Base-by-base conservation (phyloP, 2,113 vertebrate genomes). In the Pelusios castaneus region DNA sequence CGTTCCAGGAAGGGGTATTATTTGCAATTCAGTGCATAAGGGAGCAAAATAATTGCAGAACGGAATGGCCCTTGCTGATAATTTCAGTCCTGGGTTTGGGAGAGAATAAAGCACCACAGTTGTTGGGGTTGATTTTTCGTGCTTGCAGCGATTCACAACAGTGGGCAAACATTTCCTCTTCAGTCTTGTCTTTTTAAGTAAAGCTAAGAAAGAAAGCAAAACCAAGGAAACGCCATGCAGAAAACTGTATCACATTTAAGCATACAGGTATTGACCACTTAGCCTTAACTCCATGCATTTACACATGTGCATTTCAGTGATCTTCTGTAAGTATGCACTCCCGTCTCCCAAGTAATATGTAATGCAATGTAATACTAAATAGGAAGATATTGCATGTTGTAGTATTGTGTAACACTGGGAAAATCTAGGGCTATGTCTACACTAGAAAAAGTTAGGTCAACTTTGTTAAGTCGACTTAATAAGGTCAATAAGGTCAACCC, bases 1-100 rank as follows among this genome's bases (percentile, higher is more conserved):
- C 63, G 1, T 86, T 89, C 91, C 86, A 54, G 89, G 89, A 94
- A 82, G 1, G 77, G 95, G 76, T 85, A 52, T 43, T 82, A 94
- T 87, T 94, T 91, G 89, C 91, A 95, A 95, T 89, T 89, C 76
- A 47, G 85, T 79, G 91, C 91, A 89, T 89, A 84, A 91, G 86
- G 80, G 77, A 82, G 29, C 9, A 2, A 0, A 0, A 67, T 91
- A 93, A 93, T 93, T 93, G 91, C 58, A 21, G 93, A 91, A 83
- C 91, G 56, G 86, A 80, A 89, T 94, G 93, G 91, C 93, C 86
- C 89, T 87, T 79, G 58, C 83, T 92, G 63, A 84, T 80, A 87
- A 94, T 91, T 60, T 76, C 77, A 43, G 93, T 55, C 86, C 86
- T 56, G 80, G 76, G 84, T 94, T 73, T 79, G 56, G 52, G 63